These are phyloP conservation scores for Clarias macrocephalus DNA, from an alignment of 2,113 vertebrate species.

Conservation along the genomic window DNA sequence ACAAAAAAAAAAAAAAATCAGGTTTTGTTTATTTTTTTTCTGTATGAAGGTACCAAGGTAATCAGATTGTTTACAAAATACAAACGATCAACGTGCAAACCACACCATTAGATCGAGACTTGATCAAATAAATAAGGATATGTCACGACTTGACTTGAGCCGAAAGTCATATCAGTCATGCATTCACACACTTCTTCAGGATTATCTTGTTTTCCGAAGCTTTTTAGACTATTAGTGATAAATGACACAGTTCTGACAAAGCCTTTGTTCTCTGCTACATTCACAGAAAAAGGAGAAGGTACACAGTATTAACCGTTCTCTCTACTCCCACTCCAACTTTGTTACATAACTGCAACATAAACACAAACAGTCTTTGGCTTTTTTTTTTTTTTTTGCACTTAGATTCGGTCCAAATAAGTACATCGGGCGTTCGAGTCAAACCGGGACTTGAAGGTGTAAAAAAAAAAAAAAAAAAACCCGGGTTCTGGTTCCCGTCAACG, in stretches of 20 bases:
- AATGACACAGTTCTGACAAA: conserved; percentile 48
- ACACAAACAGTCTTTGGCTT: neutral
- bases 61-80: neutral
- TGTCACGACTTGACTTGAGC: neutral
- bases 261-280: neutral
- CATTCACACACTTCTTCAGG: neutral
- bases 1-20: neutral
- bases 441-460: too few relatives aligned
- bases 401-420: conserved; percentile 15
- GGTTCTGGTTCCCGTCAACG: too few relatives aligned
- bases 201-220: neutral
- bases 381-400: conserved; percentile 44
- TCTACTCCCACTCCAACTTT: neutral
- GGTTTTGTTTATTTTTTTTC: neutral
- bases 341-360: neutral
- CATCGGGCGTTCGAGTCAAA: too few relatives aligned
- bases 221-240: neutral
- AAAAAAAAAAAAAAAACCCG: too few relatives aligned
- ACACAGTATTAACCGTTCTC: neutral
- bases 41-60: neutral
- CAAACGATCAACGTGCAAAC: neutral
- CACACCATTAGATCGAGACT: neutral
- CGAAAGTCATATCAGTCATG: neutral
- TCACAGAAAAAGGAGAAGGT: conserved; percentile 16
- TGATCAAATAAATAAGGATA: neutral